Percentiles rank a stretch among this genome's conserved stretches.
These are phyloP conservation scores for Sinocyclocheilus maitianheensis DNA, from an alignment of 2,113 vertebrate species.

Conservation along the genomic window DNA sequence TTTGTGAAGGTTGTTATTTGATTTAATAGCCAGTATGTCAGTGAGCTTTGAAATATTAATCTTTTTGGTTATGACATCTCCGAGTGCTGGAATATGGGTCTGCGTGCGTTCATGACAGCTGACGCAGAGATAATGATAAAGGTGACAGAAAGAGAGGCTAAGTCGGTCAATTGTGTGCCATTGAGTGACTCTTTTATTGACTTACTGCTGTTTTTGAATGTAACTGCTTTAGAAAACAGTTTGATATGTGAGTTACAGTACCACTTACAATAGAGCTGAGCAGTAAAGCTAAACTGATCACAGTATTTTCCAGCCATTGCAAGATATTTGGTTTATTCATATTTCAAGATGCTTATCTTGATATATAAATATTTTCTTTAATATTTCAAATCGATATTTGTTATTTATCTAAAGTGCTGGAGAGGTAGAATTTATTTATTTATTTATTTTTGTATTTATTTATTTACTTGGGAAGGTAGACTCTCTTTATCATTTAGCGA, in stretches of 20 bases:
- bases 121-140: slow-evolving; percentile 32
- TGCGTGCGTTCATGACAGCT: slow-evolving; percentile 32
- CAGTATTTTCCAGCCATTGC: neutral
- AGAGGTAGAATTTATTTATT: neutral
- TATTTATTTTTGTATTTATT: neutral
- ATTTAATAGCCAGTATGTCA: slow-evolving; percentile 41
- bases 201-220: neutral
- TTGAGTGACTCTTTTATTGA: slow-evolving; percentile 29
- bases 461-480: neutral
- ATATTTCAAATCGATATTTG: neutral
- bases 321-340: neutral
- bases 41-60: slow-evolving; percentile 29
- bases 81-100: slow-evolving; percentile 12
- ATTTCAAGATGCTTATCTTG: neutral
- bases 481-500: neutral
- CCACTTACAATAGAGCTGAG: neutral
- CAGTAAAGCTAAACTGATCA: neutral
- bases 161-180: slow-evolving; percentile 19
- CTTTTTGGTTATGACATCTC: slow-evolving; percentile 28
- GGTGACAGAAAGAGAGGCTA: slow-evolving; percentile 12
- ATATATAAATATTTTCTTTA: neutral
- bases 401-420: neutral
- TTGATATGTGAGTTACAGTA: neutral
- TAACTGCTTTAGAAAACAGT: slow-evolving; percentile 16
- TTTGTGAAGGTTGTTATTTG: slow-evolving; percentile 33